These are phyloP conservation scores for Alces alces DNA, from an alignment of 2,113 vertebrate species.

Conservation along the genomic window DNA sequence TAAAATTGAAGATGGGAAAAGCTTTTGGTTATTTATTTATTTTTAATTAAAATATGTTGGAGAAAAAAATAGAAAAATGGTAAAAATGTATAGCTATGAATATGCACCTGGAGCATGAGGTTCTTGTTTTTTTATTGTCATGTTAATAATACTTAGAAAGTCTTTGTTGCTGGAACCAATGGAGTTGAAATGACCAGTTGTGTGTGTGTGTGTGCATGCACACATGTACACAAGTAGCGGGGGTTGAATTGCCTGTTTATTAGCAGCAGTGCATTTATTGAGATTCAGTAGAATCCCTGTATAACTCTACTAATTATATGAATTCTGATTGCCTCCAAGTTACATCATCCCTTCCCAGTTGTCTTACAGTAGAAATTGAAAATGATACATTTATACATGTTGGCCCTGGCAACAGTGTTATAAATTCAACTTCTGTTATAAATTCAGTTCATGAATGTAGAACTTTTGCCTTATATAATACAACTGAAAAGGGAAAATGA, in stretches of 20 bases:
- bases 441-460: neutral
- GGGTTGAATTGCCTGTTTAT: neutral
- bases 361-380: neutral
- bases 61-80: neutral
- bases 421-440: neutral
- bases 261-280: neutral
- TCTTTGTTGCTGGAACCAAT: neutral
- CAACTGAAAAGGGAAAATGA: neutral
- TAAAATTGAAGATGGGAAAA: neutral
- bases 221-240: accelerated
- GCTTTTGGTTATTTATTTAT: neutral
- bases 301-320: neutral
- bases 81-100: neutral
- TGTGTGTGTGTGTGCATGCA: too few relatives aligned
- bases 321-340: neutral
- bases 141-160: neutral
- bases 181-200: neutral
- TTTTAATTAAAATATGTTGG: neutral
- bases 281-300: neutral
- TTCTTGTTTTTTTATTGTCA: neutral
- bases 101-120: neutral
- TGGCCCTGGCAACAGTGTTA: neutral
- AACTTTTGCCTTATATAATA: neutral
- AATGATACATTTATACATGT: neutral
- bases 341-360: neutral